Conservation (phyloP, 2,113 vertebrate genomes). For the Neolamprologus variostigma region DNA sequence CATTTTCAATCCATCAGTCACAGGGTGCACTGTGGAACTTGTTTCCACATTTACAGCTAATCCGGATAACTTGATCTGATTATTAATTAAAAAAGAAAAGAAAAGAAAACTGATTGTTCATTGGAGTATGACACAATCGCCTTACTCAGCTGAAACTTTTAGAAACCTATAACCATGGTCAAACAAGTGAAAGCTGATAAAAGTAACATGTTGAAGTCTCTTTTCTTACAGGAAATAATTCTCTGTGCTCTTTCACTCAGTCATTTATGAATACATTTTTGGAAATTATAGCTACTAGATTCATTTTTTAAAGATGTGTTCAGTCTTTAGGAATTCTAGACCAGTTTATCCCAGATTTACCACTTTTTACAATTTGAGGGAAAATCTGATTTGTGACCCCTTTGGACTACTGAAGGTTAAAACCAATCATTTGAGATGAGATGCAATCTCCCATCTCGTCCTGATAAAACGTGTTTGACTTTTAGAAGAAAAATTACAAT, state of each 20-base stretch:
- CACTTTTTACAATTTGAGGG: neutral
- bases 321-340: neutral
- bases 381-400: neutral
- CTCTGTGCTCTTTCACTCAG: neutral
- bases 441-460: neutral
- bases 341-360: neutral
- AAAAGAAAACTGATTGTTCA: neutral
- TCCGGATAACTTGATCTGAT: neutral
- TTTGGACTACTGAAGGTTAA: neutral
- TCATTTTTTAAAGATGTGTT: neutral
- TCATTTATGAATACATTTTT: neutral
- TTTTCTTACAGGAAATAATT: neutral
- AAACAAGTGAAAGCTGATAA: neutral
- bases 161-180: neutral
- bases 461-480: neutral
- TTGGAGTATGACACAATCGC: neutral
- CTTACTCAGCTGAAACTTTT: neutral
- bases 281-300: neutral
- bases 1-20: conserved; percentile 18
- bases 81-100: neutral
- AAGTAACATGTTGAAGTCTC: neutral
- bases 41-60: neutral
- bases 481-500: neutral
- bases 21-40: neutral
- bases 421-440: neutral